Percentiles rank a stretch among this genome's conserved stretches.
phyloP scores from a whole-genome alignment of 2,113 vertebrate species.

The Strix aluco region DNA sequence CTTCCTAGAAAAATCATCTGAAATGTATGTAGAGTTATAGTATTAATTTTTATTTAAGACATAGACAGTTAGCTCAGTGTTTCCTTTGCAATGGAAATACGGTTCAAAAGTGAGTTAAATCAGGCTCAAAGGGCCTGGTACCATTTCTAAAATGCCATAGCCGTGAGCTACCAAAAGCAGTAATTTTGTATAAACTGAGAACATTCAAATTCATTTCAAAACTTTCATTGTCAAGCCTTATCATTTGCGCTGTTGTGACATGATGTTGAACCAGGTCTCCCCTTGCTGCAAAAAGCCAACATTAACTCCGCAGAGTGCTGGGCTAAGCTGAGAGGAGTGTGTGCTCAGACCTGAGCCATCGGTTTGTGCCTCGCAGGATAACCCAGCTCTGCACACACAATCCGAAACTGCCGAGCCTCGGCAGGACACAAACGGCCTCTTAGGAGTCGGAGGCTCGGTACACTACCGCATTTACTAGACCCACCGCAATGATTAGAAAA shows the following conservation, averaged over 20 bases:
- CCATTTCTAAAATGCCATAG: not conserved
- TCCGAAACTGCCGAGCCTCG: not conserved
- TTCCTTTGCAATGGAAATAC: not conserved
- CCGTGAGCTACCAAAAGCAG: not conserved
- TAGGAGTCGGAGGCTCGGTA: not conserved
- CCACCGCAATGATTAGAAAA: not conserved
- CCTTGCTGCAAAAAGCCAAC: not conserved
- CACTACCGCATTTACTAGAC: not conserved
- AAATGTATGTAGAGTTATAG: not conserved
- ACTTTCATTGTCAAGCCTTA: not conserved
- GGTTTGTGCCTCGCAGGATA: no score
- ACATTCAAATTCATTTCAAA: not conserved
- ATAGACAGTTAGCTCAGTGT: not conserved
- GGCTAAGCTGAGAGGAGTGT: not conserved
- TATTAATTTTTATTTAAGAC: not conserved
- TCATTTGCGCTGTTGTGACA: not conserved
- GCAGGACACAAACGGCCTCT: not conserved
- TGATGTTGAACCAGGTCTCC: not conserved
- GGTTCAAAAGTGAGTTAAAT: not conserved
- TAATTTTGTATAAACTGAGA: not conserved
- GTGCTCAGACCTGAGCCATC: not conserved
- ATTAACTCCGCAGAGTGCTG: fast-evolving
- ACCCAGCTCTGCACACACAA: no score
- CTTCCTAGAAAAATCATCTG: not conserved
- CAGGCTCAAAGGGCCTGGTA: not conserved